A percentile compares a stretch with the other conserved stretches of the same genome.
Evolutionary conservation across 2,113 vertebrate genomes (phyloP).

Genomic region (Rissa tridactyla): DNA sequence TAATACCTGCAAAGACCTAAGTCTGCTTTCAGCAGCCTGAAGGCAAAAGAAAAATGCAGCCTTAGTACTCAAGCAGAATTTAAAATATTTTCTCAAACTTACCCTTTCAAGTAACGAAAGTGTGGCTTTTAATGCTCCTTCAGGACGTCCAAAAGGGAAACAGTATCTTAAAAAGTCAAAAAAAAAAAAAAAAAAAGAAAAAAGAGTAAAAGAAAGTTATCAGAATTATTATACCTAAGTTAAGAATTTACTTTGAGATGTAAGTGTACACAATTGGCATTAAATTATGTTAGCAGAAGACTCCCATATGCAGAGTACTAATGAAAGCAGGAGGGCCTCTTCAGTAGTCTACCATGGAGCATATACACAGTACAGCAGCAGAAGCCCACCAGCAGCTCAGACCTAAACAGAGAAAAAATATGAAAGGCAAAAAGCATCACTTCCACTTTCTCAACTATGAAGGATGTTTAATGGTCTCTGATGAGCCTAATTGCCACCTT

Average conservation of each 20-base stretch:
- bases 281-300: neutral
- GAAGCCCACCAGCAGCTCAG: neutral
- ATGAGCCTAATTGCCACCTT: neutral
- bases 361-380: neutral
- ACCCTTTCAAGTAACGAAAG: conserved; percentile 96
- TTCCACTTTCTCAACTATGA: neutral
- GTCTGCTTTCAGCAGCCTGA: neutral
- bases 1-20: neutral
- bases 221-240: neutral
- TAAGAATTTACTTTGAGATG: neutral
- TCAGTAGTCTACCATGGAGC: neutral
- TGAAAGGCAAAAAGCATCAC: neutral
- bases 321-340: neutral
- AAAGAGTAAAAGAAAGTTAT: neutral
- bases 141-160: conserved; percentile 97
- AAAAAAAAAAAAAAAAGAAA: neutral
- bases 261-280: neutral
- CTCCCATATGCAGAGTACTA: neutral
- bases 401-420: neutral
- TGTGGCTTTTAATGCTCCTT: conserved; percentile 97
- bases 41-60: neutral
- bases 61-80: neutral
- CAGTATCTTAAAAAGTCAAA: conserved; percentile 86
- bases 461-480: neutral
- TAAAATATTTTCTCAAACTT: conserved; percentile 50